Evolutionary conservation across 2,888 invertebrate species (phyloP), one percentile per base, ranked within the genome.

Genomic region (Phyllotreta cruciferae): DNA sequence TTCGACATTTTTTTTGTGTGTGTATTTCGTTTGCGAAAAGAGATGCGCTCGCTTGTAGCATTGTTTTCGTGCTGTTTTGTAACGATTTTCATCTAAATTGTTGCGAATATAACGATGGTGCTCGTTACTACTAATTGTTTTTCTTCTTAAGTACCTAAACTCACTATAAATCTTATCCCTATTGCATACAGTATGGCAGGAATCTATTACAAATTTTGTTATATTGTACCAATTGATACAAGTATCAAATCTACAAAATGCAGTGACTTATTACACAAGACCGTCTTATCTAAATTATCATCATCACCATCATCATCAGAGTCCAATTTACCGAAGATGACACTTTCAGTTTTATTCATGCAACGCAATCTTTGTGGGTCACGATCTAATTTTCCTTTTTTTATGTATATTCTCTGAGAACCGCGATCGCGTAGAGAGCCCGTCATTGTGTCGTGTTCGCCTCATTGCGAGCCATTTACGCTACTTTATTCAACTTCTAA

Each of bases 1-100:
- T 74, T 73, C 66, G 58, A 70, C 70, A 70, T 73, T 72, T 70
- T 61, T 24, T 53, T 24, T 24, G n/a, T n/a, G n/a, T 24, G 24
- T 24, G 24, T 24, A 24, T 24, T 24, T 24, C 24, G 24, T 24
- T 24, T 24, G 24, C 24, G 70, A 72, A 72, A 60, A 62, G 64
- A 69, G 68, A 71, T 54, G 67, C 62, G 50, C 52, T 13, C 13
- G 37, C 60, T 42, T 44, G 55, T 66, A 61, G 62, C 57, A 70
- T 70, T 68, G 70, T 70, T 70, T 55, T 6, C 49, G 57, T 54
- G 65, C 0, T 35, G 38, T 52, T 52, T 52, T 52, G 52, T 34
- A 49, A 49, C 6, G 68, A 60, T 41, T 66, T 47, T 62, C 64
- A 58, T 64, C 62, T 62, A 44, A 55, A 57, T 62, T 65, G 63